Evolutionary conservation across 2,888 invertebrate species (phyloP).

Genomic region (Agapetus fuscipes): DNA sequence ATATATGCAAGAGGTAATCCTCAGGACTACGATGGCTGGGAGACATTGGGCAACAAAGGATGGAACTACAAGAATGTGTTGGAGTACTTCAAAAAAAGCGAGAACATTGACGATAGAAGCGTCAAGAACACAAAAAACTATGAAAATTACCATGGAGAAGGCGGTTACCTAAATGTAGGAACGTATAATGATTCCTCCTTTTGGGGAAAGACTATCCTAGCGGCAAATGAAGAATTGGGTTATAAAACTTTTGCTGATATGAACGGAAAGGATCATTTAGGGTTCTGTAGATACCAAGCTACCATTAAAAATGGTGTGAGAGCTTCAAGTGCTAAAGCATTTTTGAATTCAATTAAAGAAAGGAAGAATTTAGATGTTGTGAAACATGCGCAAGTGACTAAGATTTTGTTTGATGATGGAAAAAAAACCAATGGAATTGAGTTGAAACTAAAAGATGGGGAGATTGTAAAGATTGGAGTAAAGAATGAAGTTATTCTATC

Average conservation of each 20-base stretch:
- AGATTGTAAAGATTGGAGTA: conserved; percentile 46
- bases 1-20: conserved; percentile 77
- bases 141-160: conserved; percentile 63
- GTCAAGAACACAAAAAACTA: no score
- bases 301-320: conserved; percentile 69
- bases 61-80: conserved; percentile 72
- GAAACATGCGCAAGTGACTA: conserved; percentile 56
- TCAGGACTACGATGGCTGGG: conserved; percentile 82
- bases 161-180: conserved; percentile 67
- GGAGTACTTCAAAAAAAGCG: conserved; percentile 70
- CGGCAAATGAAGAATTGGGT: conserved; percentile 60
- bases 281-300: conserved; percentile 67
- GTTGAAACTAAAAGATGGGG: conserved; percentile 46
- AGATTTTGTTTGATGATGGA: conserved; percentile 51
- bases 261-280: conserved; percentile 69
- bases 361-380: conserved; percentile 67
- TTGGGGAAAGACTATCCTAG: conserved; percentile 56
- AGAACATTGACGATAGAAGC: no score
- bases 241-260: conserved; percentile 61
- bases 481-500: conserved; percentile 74
- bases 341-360: conserved; percentile 54
- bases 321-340: conserved; percentile 78
- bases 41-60: conserved; percentile 56
- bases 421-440: conserved; percentile 57
- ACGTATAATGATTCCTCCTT: conserved; percentile 61